These are phyloP conservation scores for Scolopax mira DNA, from an alignment of 2,113 vertebrate genomes.

Conservation along the genomic window DNA sequence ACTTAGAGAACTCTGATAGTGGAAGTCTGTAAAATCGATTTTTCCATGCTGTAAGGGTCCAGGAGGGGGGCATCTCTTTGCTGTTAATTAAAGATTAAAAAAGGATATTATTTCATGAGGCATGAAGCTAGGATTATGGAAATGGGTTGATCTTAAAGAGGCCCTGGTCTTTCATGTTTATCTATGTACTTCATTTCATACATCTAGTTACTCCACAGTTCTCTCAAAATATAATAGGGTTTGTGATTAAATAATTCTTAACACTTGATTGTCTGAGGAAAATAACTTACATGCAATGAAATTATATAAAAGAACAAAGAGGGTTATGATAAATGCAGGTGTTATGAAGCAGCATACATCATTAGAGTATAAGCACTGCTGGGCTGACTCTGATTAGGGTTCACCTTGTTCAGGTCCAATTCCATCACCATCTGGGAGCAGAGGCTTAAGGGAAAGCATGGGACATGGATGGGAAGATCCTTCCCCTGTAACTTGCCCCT, in stretches of 20 bases:
- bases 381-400: background rate
- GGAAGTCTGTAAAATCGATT: constrained; percentile 40
- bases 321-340: background rate
- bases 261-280: background rate
- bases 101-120: background rate
- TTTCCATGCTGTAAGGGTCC: constrained; percentile 72
- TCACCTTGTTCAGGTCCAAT: fast-evolving
- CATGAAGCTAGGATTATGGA: background rate
- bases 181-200: background rate
- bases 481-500: background rate
- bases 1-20: constrained; percentile 76
- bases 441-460: background rate
- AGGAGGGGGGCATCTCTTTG: constrained; percentile 77
- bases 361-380: background rate
- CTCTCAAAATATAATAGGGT: background rate
- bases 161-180: background rate
- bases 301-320: background rate
- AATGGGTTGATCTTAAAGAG: background rate
- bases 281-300: background rate
- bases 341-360: fast-evolving
- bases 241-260: background rate
- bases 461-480: background rate
- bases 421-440: background rate
- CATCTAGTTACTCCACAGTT: background rate
- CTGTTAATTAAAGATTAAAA: constrained; percentile 68